Evolutionary conservation across 1,140 invertebrate genomes (phyloP).

Genomic region (Sarcophaga bullata): DNA sequence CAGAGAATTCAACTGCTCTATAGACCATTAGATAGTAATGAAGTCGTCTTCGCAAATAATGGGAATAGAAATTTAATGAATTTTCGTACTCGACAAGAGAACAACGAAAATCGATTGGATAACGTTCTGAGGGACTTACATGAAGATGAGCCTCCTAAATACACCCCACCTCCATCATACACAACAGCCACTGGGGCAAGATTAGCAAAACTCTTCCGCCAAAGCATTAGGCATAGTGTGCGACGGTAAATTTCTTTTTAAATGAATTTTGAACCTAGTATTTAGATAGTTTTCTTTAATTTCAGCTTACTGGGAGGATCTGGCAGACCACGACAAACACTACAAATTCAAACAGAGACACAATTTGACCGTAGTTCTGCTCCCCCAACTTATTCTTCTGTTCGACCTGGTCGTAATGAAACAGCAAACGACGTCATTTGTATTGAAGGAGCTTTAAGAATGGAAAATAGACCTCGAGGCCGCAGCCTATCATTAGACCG

Average conservation of each 20-base stretch:
- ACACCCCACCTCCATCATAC: slow-evolving; percentile 91
- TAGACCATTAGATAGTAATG: slow-evolving; percentile 53
- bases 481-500: slow-evolving; percentile 52
- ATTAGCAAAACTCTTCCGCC: slow-evolving; percentile 80
- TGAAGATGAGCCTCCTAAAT: slow-evolving; percentile 90
- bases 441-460: slow-evolving; percentile 29
- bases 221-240: slow-evolving; percentile 83
- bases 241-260: slow-evolving; percentile 67
- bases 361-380: background rate
- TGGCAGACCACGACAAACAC: slow-evolving; percentile 54
- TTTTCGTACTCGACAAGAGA: slow-evolving; percentile 47
- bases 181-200: slow-evolving; percentile 88
- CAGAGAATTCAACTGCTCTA: slow-evolving; percentile 72
- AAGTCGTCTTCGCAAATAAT: slow-evolving; percentile 35
- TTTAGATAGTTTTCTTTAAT: slow-evolving; percentile 21
- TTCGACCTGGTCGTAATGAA: background rate
- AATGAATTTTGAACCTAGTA: too few species aligned
- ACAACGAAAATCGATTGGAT: slow-evolving; percentile 44
- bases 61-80: slow-evolving; percentile 35
- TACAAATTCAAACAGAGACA: slow-evolving; percentile 54
- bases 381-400: background rate
- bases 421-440: background rate
- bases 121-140: slow-evolving; percentile 59
- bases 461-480: slow-evolving; percentile 40
- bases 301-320: slow-evolving; percentile 59